Conservation (phyloP, 1,140 invertebrate species). For the Brachionus angularis region DNA sequence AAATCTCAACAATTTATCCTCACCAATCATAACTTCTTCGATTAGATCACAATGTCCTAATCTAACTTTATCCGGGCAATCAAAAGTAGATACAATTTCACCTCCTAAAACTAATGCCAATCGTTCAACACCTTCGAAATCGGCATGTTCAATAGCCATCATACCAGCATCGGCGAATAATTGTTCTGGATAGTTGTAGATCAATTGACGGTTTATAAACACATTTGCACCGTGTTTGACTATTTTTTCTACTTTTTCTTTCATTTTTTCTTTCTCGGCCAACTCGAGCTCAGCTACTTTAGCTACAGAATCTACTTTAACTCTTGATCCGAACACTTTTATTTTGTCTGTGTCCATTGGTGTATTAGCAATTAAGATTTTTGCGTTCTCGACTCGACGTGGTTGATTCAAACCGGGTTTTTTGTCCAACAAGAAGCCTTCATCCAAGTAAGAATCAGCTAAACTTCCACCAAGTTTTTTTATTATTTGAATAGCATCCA, state of each 20-base stretch:
- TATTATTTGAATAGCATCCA: conserved; percentile 94
- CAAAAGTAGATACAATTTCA: conserved; percentile 98
- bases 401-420: conserved; percentile 86
- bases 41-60: conserved; percentile 89
- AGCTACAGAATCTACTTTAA: conserved; percentile 92
- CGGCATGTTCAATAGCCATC: conserved; percentile 99
- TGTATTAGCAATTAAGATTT: conserved; percentile 98
- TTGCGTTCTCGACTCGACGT: conserved; percentile 81
- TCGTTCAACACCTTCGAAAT: conserved; percentile 97
- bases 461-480: conserved; percentile 89
- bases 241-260: conserved; percentile 96
- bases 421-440: conserved; percentile 93
- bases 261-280: conserved; percentile 99
- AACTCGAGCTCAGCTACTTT: conserved; percentile 96
- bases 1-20: conserved; percentile 90
- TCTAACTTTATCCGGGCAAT: conserved; percentile 82
- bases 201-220: conserved; percentile 97
- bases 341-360: conserved; percentile 99
- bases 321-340: conserved; percentile 92
- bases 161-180: conserved; percentile 94
- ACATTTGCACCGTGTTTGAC: conserved; percentile 92
- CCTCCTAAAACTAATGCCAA: conserved; percentile 92
- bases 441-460: conserved; percentile 91
- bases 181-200: conserved; percentile 99
- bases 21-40: conserved; percentile 96